phyloP scores from a whole-genome alignment of 2,888 invertebrate species.

The Catocala fraxini region DNA sequence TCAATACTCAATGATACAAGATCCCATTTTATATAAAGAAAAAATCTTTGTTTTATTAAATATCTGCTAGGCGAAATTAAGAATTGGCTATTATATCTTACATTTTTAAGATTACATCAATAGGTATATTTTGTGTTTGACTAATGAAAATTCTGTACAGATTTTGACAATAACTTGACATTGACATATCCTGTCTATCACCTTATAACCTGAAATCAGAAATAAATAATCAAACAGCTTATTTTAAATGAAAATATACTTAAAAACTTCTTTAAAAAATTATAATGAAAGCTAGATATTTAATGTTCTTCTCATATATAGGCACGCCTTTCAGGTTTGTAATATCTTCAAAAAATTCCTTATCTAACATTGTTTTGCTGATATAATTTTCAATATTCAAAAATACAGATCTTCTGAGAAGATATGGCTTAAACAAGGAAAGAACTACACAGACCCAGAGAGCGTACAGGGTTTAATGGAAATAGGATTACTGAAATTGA shows the following conservation, averaged over 20 bases:
- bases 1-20: too few relatives aligned
- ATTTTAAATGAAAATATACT: conserved; percentile 25
- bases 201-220: background rate
- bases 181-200: too few relatives aligned
- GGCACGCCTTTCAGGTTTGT: conserved; percentile 92
- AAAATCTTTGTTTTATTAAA: too few relatives aligned
- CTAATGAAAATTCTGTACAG: too few relatives aligned
- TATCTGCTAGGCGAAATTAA: too few relatives aligned
- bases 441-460: conserved; percentile 86
- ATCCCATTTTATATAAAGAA: too few relatives aligned
- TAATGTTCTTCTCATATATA: conserved; percentile 92
- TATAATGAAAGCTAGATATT: conserved; percentile 90
- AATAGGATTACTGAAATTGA: conserved; percentile 86
- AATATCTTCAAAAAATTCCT: conserved; percentile 3
- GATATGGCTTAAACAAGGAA: conserved; percentile 79
- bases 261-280: background rate
- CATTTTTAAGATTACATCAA: too few relatives aligned
- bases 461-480: conserved; percentile 93
- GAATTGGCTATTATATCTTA: too few relatives aligned
- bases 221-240: background rate
- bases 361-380: too few relatives aligned
- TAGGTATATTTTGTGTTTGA: too few relatives aligned
- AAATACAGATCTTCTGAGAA: conserved; percentile 90
- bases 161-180: too few relatives aligned
- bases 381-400: background rate